Conservation (phyloP, 2,797 vertebrate genomes). For the Chaenodraco wilsoni region DNA sequence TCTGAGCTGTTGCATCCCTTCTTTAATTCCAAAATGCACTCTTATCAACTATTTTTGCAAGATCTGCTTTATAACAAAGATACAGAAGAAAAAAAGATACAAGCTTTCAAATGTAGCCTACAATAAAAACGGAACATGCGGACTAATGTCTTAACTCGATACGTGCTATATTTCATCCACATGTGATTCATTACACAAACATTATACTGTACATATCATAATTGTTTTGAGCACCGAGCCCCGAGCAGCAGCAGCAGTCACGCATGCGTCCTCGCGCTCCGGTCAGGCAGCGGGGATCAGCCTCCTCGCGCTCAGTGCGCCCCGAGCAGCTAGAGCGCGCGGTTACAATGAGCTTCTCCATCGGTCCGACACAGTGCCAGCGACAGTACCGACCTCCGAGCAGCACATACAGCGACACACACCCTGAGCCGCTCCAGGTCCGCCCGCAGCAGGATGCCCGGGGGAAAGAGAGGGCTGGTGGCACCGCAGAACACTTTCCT, state of each 20-base stretch:
- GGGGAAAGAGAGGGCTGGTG: constrained; percentile 94
- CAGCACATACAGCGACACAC: constrained; percentile 66
- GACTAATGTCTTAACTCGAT: too few species aligned
- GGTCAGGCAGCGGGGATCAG: constrained; percentile 57
- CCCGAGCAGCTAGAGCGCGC: constrained; percentile 85
- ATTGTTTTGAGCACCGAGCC: constrained; percentile 16
- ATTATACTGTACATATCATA: neutral
- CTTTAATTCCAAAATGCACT: too few species aligned
- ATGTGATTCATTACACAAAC: neutral
- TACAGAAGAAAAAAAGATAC: too few species aligned
- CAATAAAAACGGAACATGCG: too few species aligned
- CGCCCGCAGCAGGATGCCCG: constrained; percentile 91
- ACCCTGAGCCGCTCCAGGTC: constrained; percentile 65
- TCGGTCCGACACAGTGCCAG: constrained; percentile 78
- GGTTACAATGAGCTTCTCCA: constrained; percentile 92
- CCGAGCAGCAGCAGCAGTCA: neutral
- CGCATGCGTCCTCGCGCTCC: constrained; percentile 67
- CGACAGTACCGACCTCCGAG: constrained; percentile 68
- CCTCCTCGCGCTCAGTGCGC: constrained; percentile 81
- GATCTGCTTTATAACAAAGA: too few species aligned
- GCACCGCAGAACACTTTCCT: constrained; percentile 95
- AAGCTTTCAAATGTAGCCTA: too few species aligned
- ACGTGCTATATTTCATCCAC: too few species aligned
- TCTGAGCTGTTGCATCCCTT: too few species aligned
- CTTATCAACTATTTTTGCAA: too few species aligned